A percentile compares a stretch with the other conserved stretches of the same genome.
Conservation (phyloP, 2,113 vertebrate genomes). For the Clarias magur region DNA sequence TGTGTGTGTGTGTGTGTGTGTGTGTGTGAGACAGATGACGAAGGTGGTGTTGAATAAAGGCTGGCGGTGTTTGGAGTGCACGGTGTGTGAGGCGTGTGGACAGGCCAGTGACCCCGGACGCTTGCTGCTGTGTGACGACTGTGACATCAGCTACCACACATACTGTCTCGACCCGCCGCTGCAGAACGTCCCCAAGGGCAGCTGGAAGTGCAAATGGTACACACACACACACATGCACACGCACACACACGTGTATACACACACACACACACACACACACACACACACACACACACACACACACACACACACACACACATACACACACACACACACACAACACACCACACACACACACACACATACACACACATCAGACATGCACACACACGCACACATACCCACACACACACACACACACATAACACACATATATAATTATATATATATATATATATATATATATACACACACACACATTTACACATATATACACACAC, state of each 20-base stretch:
- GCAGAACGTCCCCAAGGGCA: conserved; percentile 93
- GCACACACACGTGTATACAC: too few relatives aligned
- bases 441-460: too few relatives aligned
- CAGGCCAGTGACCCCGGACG: conserved; percentile 91
- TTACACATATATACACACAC: too few relatives aligned
- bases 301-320: too few relatives aligned
- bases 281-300: too few relatives aligned
- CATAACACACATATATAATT: too few relatives aligned
- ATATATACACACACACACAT: too few relatives aligned
- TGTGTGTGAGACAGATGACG: conserved; percentile 78
- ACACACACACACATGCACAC: not conserved
- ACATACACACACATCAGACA: too few relatives aligned
- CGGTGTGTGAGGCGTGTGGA: conserved; percentile 94
- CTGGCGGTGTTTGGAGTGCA: conserved; percentile 97
- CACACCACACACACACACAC: too few relatives aligned
- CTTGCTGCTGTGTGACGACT: conserved; percentile 92
- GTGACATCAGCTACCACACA: conserved; percentile 98
- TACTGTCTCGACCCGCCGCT: conserved; percentile 95
- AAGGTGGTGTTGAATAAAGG: conserved; percentile 95
- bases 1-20: conserved; percentile 36
- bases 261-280: not conserved
- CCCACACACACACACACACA: too few relatives aligned
- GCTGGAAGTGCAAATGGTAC: conserved; percentile 99
- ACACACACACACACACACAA: too few relatives aligned
- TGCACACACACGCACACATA: too few relatives aligned